These are phyloP conservation scores for Geotrypetes seraphini DNA, from an alignment of 2,797 vertebrate species.

Conservation along the genomic window DNA sequence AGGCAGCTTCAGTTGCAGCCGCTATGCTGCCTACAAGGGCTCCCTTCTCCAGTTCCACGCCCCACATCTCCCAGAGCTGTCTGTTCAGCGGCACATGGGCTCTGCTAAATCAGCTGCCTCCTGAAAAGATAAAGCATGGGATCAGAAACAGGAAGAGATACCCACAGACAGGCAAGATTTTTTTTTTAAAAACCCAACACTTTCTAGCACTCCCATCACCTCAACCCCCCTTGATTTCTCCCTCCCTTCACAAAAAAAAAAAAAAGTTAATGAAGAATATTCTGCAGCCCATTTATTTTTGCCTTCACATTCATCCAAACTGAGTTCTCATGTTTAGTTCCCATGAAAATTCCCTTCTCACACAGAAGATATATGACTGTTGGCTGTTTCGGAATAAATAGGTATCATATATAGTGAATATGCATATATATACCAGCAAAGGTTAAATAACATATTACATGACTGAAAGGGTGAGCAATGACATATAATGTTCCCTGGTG, in stretches of 20 bases:
- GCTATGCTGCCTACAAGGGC: background rate
- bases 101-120: slow-evolving; percentile 36
- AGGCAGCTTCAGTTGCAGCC: slow-evolving; percentile 13
- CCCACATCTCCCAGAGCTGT: slow-evolving; percentile 4
- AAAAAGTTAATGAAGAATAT: background rate
- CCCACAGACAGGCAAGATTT: background rate
- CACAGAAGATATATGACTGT: accelerated
- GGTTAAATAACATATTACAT: background rate
- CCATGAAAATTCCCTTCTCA: background rate
- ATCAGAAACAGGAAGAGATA: slow-evolving; percentile 45
- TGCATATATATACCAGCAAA: background rate
- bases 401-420: background rate
- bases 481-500: accelerated
- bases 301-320: background rate
- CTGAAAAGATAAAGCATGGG: slow-evolving; percentile 23
- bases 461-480: background rate
- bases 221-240: background rate
- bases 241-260: background rate
- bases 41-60: background rate
- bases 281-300: background rate
- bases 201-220: accelerated
- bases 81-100: background rate
- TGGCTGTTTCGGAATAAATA: background rate
- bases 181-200: too few relatives aligned
- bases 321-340: background rate